Base-by-base conservation (phyloP, 1,140 invertebrate genomes). In the Halictus rubicundus region DNA sequence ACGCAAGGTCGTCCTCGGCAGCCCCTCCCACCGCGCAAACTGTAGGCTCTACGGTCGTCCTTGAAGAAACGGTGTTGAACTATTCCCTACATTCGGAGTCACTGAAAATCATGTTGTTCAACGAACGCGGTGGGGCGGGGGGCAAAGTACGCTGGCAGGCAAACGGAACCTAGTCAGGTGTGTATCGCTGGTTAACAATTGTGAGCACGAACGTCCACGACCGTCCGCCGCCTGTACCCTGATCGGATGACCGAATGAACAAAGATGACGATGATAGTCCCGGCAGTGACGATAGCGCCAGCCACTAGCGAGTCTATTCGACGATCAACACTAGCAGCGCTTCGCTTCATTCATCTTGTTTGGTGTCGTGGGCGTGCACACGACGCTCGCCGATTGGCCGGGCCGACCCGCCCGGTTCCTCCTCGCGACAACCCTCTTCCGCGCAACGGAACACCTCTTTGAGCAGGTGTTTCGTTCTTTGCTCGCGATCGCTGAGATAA, bases 201-300 rank as follows among this genome's bases (percentile, higher is more conserved):
- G 42, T 23, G 42, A 71, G 71, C 59, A 21, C 59, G 37, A 32
- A 69, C 54, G 74, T 61, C 39, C 54, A 23, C 57, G 57, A 42
- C n/a, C 27, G 69, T 46, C 69, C 68, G 25, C 49, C 64, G 69
- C 64, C 46, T 80, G 64, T 82, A 73, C 76, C 76, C 76, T 80
- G 76, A 84, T 83, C 73, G 68, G 32, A 73, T 66, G 66, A 70
- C 70, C 61, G 74, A 81, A 81, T 69, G 61, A 73, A 78, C 23
- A 39, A 73, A 73, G 78, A 64, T 60, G 76, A 65, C 60, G 70
- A 80, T 74, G 81, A 74, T 79, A 84, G 57, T 80, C 27, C 54
- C 70, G 83, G 83, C 83, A 84, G 77, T 84, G 83, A 84, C 77
- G 66, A 80, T 84, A 54, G 82, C 78, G 81, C 59, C 76, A 79